phyloP scores from a whole-genome alignment of 2,888 invertebrate species.

The Hoplodrina ambigua region DNA sequence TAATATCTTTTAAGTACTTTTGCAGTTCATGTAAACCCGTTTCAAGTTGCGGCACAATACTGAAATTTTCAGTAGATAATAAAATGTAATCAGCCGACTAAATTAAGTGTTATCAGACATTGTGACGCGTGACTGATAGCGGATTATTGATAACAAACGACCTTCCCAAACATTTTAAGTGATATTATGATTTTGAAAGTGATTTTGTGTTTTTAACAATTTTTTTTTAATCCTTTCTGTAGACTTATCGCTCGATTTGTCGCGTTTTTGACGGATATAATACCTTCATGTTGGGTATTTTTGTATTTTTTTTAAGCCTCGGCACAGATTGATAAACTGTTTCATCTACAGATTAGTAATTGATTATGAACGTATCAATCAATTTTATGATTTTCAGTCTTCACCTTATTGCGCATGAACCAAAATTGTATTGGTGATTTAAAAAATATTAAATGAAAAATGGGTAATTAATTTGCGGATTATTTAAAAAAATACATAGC shows the following conservation, averaged over 20 bases:
- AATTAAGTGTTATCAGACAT: constrained; percentile 32
- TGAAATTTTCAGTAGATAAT: constrained; percentile 29
- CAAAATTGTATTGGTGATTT: not conserved
- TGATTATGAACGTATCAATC: not conserved
- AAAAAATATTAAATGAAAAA: not conserved
- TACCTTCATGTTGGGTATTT: not conserved
- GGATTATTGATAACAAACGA: constrained; percentile 57
- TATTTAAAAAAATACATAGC: too few relatives aligned
- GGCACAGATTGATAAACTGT: not conserved
- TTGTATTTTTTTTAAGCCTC: not conserved
- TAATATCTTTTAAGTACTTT: not conserved
- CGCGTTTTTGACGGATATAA: not conserved
- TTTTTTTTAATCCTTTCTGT: constrained; percentile 21
- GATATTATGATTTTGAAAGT: constrained; percentile 28
- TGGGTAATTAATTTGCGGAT: too few relatives aligned
- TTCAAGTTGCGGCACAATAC: constrained; percentile 18
- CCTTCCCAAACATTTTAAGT: constrained; percentile 51
- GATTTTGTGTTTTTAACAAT: constrained; percentile 10
- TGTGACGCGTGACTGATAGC: constrained; percentile 49
- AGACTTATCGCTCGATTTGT: not conserved
- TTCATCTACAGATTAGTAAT: not conserved
- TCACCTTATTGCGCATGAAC: not conserved
- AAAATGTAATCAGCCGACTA: constrained; percentile 32
- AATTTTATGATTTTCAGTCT: not conserved
- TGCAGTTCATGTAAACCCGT: constrained; percentile 14